phyloP scores from a whole-genome alignment of 2,113 vertebrate genomes.

The Erinaceus europaeus region DNA sequence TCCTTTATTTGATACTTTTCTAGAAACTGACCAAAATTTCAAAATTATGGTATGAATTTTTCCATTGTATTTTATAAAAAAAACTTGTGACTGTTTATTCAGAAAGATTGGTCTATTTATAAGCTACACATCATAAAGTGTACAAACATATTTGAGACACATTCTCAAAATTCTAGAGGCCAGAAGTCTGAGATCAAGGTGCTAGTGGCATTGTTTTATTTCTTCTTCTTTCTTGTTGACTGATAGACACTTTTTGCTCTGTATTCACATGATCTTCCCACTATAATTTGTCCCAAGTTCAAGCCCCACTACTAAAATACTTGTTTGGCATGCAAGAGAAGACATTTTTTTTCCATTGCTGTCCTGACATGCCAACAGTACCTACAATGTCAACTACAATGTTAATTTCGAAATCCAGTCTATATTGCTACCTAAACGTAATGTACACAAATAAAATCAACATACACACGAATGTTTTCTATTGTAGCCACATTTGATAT shows the following conservation, averaged over 20 bases:
- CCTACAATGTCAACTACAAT: not conserved
- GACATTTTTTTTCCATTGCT: not conserved
- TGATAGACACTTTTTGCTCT: not conserved
- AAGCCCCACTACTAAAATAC: not conserved
- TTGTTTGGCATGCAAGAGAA: not conserved
- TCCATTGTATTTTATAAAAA: not conserved
- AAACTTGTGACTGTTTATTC: not conserved
- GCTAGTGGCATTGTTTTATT: not conserved
- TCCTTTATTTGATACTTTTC: not conserved
- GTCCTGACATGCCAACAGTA: not conserved
- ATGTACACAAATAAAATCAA: too few relatives aligned
- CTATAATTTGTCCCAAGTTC: not conserved
- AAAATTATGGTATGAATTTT: not conserved
- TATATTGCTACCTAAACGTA: not conserved
- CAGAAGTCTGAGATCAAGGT: not conserved
- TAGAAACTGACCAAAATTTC: not conserved
- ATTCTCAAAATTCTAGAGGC: not conserved
- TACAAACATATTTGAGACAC: not conserved
- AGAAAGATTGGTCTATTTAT: rapidly evolving
- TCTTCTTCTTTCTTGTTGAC: not conserved
- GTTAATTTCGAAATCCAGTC: not conserved
- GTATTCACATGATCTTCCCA: not conserved
- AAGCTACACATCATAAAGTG: not conserved
- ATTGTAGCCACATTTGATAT: not conserved
- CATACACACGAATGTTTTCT: not conserved